Base-by-base conservation (phyloP, 1,140 invertebrate genomes). In the Halictus rubicundus region DNA sequence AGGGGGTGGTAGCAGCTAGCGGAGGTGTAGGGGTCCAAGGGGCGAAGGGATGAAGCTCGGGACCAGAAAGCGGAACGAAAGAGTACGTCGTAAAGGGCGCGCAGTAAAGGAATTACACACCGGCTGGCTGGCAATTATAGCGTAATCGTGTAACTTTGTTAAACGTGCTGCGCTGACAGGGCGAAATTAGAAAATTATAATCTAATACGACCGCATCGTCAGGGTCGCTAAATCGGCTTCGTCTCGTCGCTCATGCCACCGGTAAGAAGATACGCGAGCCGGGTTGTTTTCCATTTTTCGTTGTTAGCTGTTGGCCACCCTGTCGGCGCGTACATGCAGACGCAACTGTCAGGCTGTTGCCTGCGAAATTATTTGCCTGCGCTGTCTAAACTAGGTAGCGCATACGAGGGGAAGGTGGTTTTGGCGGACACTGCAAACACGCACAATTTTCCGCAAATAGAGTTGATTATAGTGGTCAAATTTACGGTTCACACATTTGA, bases 121-220 rank as follows among this genome's bases (percentile, higher is more conserved):
- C 76, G 46, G 66, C 70, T 49, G 71, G 72, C 72, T 73, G 77
- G 78, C 74, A 87, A 85, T 88, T 89, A 84, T 82, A 59, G 61
- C 65, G 75, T 86, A 89, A 89, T 87, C 68, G 80, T 84, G 61
- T 90, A 89, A 91, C 86, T 77, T 85, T 23, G 76, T 91, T 89
- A 91, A 87, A 81, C 76, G 81, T 71, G 79, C 70, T 84, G 69
- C 70, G 69, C 70, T 78, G 85, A 87, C 86, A 78, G 72, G 76
- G 70, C 61, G 49, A 84, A 88, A 91, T 90, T 90, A 84, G 80
- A 83, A 84, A 89, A 88, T 90, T 88, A 80, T 87, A 87, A 90
- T 83, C 82, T 78, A 89, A 89, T 88, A 72, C 64, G 61, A 89
- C 79, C 74, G 78, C 83, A 75, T 71, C 71, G 82, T 69, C 84